Base-by-base conservation (phyloP, 2,797 vertebrate species). In the Kryptopterus vitreolus region DNA sequence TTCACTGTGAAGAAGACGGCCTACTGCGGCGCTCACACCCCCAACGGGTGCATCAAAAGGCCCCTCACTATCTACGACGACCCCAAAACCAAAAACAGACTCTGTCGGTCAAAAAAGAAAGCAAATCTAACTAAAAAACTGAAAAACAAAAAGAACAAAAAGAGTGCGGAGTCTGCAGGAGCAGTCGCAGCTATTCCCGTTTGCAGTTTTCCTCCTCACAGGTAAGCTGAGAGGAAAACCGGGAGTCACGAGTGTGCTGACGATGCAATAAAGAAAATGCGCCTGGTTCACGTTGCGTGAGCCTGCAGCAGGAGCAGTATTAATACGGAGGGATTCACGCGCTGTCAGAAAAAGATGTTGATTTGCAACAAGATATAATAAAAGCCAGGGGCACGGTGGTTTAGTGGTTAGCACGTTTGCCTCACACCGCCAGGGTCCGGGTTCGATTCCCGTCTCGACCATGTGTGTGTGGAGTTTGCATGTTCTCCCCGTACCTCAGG, bases 1-100 rank as follows among this genome's bases (percentile, higher is more conserved):
- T 96, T 98, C 90, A 96, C 96, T 0, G 96, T 99, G 81, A 96
- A 97, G 87, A 99, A 99, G 94, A 99, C 97, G 0, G 96, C 98
- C 0, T 99, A 98, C 87, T 99, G 98, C 15, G 95, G 95, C 68
- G 86, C 96, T 87, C 94, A 99, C 95, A 84, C 95, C 80, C 88
- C 95, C 87, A 76, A 86, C 0, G 96, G 96, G 55, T 97, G 95
- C 22, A 91, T 94, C 9, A 92, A 95, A 82, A 94, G 95, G 87
- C 96, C 96, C 0, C 91, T 98, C 20, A 92, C 94, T 79, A 95
- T 99, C 90, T 99, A 99, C 8, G 95, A 96, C 80, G 94, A 95
- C 16, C 86, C 90, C 61, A 95, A 95, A 92, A 90, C 93, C 68
- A 96, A 95, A 92, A 97, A 98, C 0, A 96, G 96, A 66, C 88